Conservation (phyloP, 2,888 invertebrate species). For the Harmothoe impar region DNA sequence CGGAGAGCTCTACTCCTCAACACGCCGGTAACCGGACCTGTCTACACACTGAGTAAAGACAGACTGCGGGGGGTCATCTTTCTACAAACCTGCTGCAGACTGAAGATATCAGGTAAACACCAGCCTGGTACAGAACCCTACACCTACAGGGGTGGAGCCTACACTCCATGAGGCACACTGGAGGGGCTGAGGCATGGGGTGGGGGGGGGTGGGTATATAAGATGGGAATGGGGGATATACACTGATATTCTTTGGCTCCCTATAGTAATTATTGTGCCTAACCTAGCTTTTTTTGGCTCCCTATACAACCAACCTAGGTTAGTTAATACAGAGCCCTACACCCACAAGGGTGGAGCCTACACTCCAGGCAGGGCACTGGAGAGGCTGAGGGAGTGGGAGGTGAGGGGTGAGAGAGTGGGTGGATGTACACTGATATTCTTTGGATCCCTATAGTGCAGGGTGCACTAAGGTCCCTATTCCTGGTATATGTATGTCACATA, state of each 20-base stretch:
- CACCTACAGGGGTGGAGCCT: slow-evolving; percentile 22
- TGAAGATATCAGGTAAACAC: slow-evolving; percentile 2
- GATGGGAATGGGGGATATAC: too few relatives aligned
- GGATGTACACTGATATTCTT: too few relatives aligned
- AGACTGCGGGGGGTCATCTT: not conserved
- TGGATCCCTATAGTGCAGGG: too few relatives aligned
- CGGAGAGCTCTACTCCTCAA: not conserved
- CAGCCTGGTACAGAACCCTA: not conserved
- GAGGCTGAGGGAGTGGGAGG: not conserved
- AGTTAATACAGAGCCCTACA: slow-evolving; percentile 8
- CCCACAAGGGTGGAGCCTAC: not conserved
- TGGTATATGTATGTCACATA: too few relatives aligned
- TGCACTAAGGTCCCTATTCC: too few relatives aligned
- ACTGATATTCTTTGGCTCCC: too few relatives aligned
- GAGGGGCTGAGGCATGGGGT: not conserved
- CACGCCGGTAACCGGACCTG: not conserved
- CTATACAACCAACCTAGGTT: too few relatives aligned
- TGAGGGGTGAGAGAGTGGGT: too few relatives aligned
- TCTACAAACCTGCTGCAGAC: slow-evolving; percentile 26
- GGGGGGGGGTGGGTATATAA: too few relatives aligned
- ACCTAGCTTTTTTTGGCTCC: too few relatives aligned
- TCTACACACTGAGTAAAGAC: not conserved
- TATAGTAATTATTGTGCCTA: too few relatives aligned
- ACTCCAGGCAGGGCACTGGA: not conserved
- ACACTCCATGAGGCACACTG: not conserved